phyloP scores from a whole-genome alignment of 2,113 vertebrate genomes.

The Peromyscus leucopus region DNA sequence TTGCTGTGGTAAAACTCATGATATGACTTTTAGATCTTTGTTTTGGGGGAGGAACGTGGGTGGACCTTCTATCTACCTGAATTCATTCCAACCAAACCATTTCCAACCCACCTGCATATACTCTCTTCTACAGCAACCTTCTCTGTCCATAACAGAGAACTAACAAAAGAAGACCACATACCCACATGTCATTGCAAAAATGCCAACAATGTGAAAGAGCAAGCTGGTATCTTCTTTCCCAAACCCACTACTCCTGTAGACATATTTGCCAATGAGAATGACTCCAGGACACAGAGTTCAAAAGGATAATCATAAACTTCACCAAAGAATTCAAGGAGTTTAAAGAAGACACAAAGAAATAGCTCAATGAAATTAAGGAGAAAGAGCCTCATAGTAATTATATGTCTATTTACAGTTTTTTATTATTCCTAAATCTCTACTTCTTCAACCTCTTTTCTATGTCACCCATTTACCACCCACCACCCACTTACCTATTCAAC shows the following conservation, averaged over 20 bases:
- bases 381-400: neutral
- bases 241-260: neutral
- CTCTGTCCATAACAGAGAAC: neutral
- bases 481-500: neutral
- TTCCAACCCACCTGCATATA: neutral
- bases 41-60: too few relatives aligned
- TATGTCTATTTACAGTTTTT: neutral
- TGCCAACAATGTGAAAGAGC: too few relatives aligned
- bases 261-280: neutral
- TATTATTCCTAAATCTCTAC: neutral
- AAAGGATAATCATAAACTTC: neutral
- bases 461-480: neutral
- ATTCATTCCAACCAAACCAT: neutral
- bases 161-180: neutral
- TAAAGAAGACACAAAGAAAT: neutral
- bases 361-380: neutral
- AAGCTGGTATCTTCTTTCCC: neutral
- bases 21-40: too few relatives aligned
- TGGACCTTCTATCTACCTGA: neutral
- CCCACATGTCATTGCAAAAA: neutral
- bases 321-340: neutral
- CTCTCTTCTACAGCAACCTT: neutral
- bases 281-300: neutral
- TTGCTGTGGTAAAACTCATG: too few relatives aligned
- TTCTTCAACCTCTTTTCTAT: neutral